These are phyloP conservation scores for Drosophila ficusphila DNA, from an alignment of 1,140 invertebrate genomes.

Conservation along the genomic window DNA sequence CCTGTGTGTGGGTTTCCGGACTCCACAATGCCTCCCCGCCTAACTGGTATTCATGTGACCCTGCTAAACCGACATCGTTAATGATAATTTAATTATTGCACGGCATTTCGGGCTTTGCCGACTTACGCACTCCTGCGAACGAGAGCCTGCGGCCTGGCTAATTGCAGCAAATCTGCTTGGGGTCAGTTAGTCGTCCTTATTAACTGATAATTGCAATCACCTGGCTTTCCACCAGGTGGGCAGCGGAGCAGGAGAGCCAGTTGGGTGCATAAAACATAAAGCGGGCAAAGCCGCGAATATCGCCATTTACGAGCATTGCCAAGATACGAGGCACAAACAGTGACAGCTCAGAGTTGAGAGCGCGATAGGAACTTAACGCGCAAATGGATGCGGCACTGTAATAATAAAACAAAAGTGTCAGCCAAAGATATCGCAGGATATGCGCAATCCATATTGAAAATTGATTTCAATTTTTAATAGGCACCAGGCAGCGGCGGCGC, in stretches of 20 bases:
- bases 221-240: constrained; percentile 34
- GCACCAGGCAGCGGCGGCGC: constrained; percentile 41
- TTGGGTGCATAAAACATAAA: constrained; percentile 14
- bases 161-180: constrained; percentile 76
- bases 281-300: constrained; percentile 43
- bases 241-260: background rate
- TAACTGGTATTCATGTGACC: constrained; percentile 9
- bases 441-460: constrained; percentile 78
- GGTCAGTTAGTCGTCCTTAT: constrained; percentile 68
- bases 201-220: constrained; percentile 72
- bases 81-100: constrained; percentile 77
- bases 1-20: background rate
- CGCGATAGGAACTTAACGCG: constrained; percentile 53
- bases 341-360: constrained; percentile 51
- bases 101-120: constrained; percentile 55
- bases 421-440: constrained; percentile 37
- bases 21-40: background rate
- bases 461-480: constrained; percentile 83
- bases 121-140: constrained; percentile 44
- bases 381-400: constrained; percentile 48
- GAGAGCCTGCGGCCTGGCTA: constrained; percentile 56
- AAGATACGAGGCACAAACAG: constrained; percentile 50
- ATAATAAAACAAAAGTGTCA: constrained; percentile 60
- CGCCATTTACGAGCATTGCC: constrained; percentile 62
- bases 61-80: constrained; percentile 60